A percentile compares a stretch with the other conserved stretches of the same genome.
These are phyloP conservation scores for Cygnus olor DNA, from an alignment of 2,797 vertebrate species.

Conservation along the genomic window DNA sequence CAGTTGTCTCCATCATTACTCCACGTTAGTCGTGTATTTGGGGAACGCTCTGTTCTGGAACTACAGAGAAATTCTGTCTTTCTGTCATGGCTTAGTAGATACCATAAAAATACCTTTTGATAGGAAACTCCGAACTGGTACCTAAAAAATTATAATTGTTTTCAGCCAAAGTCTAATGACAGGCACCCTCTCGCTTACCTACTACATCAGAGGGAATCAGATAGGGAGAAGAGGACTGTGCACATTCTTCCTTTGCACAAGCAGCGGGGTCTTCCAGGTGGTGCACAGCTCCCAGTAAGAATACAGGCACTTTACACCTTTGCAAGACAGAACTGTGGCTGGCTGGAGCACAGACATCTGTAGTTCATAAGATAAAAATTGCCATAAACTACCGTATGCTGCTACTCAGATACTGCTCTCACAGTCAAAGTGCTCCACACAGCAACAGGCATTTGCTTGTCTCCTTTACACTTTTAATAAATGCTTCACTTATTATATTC, in stretches of 20 bases:
- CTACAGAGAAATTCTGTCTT: background rate
- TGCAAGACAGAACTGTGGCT: background rate
- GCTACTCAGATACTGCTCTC: background rate
- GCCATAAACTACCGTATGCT: background rate
- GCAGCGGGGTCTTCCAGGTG: background rate
- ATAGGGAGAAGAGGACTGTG: rapidly evolving
- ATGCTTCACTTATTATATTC: background rate
- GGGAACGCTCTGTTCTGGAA: background rate
- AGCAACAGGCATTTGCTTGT: background rate
- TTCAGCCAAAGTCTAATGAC: background rate
- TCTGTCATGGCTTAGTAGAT: background rate
- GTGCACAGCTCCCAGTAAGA: background rate
- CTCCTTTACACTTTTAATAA: background rate
- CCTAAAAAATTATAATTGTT: rapidly evolving
- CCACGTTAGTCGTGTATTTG: background rate
- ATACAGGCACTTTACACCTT: background rate
- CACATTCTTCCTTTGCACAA: background rate
- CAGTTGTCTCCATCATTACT: background rate
- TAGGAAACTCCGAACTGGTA: background rate
- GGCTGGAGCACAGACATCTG: background rate
- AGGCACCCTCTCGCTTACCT: background rate
- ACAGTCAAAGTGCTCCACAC: background rate
- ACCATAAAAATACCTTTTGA: background rate
- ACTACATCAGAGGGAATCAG: background rate
- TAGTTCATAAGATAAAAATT: background rate